Evolutionary conservation across 2,113 vertebrate genomes (phyloP).

Genomic region (Sceloporus tristichus): DNA sequence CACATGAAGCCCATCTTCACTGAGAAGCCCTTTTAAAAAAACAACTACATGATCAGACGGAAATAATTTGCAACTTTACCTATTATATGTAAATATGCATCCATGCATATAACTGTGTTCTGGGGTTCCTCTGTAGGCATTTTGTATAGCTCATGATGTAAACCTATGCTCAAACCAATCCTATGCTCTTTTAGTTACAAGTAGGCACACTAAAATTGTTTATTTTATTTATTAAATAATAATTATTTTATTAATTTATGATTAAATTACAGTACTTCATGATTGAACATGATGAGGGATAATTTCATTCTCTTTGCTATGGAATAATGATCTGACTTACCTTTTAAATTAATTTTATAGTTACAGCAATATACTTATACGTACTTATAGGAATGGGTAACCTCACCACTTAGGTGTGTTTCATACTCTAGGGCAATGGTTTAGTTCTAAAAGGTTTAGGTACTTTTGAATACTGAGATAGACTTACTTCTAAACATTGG

Average conservation of each 20-base stretch:
- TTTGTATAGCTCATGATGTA: conserved; percentile 58
- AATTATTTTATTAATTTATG: too few species aligned
- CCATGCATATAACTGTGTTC: conserved; percentile 55
- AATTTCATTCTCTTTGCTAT: too few species aligned
- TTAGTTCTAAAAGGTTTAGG: background rate
- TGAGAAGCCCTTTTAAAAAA: conserved; percentile 57
- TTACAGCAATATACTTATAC: too few species aligned
- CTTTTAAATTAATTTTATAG: too few species aligned
- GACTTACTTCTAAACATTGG: too few species aligned
- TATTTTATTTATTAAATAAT: too few species aligned
- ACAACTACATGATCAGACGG: conserved; percentile 61
- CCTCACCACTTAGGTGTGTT: background rate
- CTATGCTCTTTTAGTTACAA: conserved; percentile 29
- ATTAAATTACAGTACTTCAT: too few species aligned
- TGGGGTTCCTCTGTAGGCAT: conserved; percentile 68
- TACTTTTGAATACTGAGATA: too few species aligned
- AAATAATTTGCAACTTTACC: conserved; percentile 68
- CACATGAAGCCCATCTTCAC: conserved; percentile 68
- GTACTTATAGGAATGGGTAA: background rate
- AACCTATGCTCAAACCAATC: conserved; percentile 40
- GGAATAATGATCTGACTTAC: too few species aligned
- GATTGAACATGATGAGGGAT: too few species aligned
- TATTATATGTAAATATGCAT: conserved; percentile 39
- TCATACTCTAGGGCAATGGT: background rate
- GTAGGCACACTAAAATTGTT: too few species aligned